Conservation (phyloP, 2,888 invertebrate genomes). For the Hypomecis punctinalis region DNA sequence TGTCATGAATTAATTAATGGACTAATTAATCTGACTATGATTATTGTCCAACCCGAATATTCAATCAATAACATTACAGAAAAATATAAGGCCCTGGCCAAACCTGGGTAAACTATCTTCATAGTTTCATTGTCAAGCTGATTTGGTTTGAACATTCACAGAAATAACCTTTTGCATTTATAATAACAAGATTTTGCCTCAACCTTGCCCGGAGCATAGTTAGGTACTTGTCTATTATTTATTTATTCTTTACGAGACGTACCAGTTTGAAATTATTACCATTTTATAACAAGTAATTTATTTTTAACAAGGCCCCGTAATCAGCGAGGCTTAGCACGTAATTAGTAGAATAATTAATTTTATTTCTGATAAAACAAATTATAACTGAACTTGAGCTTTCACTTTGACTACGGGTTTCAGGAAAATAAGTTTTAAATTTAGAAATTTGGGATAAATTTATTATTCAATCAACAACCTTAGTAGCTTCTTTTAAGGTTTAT, state of each 20-base stretch:
- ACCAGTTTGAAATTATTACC: slow-evolving; percentile 10
- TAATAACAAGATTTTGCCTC: background rate
- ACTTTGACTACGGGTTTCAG: slow-evolving; percentile 5
- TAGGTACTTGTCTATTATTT: background rate
- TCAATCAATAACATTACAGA: no score
- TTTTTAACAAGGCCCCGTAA: slow-evolving; percentile 18
- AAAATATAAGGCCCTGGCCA: no score
- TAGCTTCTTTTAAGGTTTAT: background rate
- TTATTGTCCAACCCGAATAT: no score
- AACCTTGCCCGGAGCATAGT: slow-evolving; percentile 1
- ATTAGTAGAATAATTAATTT: slow-evolving; percentile 26
- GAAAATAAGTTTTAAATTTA: background rate
- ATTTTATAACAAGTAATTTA: slow-evolving; percentile 25
- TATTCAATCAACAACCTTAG: background rate
- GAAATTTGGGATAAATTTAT: background rate
- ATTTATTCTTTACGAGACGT: background rate
- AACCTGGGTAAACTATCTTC: no score
- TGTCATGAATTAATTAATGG: no score
- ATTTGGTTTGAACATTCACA: background rate
- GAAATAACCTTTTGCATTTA: background rate
- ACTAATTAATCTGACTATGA: no score
- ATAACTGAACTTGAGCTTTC: slow-evolving; percentile 7
- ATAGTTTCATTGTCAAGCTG: no score
- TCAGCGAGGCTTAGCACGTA: slow-evolving; percentile 18
- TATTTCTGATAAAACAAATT: slow-evolving; percentile 13